Conservation (phyloP, 2,888 invertebrate genomes). For the Pristionchus fissidentatus region DNA sequence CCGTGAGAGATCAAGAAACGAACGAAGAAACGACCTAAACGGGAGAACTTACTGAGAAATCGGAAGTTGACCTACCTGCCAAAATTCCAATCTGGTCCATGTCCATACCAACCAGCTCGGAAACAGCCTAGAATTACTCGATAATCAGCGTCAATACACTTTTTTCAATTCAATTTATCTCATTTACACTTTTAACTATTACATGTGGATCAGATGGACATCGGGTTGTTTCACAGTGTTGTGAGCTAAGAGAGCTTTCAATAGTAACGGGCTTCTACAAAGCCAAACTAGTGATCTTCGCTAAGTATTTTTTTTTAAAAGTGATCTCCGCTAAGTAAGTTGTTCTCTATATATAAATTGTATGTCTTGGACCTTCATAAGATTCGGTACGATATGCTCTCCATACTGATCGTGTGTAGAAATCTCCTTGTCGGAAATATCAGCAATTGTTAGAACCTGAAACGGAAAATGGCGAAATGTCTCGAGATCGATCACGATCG, state of each 20-base stretch:
- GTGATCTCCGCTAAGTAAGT: too few relatives aligned
- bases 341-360: neutral
- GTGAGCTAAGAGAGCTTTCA: too few relatives aligned
- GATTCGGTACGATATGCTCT: slow-evolving; percentile 65
- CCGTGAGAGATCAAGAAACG: slow-evolving; percentile 64
- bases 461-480: neutral
- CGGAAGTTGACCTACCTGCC: slow-evolving; percentile 50
- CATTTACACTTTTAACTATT: too few relatives aligned
- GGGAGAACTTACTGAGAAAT: neutral
- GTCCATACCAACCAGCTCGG: slow-evolving; percentile 60
- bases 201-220: too few relatives aligned
- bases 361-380: slow-evolving; percentile 51
- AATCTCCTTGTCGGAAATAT: slow-evolving; percentile 59
- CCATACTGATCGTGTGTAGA: slow-evolving; percentile 68
- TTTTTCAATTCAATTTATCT: too few relatives aligned
- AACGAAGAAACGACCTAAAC: slow-evolving; percentile 65
- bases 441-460: slow-evolving; percentile 58
- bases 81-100: slow-evolving; percentile 65
- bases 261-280: too few relatives aligned
- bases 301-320: too few relatives aligned
- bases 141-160: neutral
- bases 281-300: too few relatives aligned
- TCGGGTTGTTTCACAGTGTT: too few relatives aligned
- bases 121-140: slow-evolving; percentile 51
- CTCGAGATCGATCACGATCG: neutral